phyloP scores from a whole-genome alignment of 2,888 invertebrate species.

The Candidula unifasciata region DNA sequence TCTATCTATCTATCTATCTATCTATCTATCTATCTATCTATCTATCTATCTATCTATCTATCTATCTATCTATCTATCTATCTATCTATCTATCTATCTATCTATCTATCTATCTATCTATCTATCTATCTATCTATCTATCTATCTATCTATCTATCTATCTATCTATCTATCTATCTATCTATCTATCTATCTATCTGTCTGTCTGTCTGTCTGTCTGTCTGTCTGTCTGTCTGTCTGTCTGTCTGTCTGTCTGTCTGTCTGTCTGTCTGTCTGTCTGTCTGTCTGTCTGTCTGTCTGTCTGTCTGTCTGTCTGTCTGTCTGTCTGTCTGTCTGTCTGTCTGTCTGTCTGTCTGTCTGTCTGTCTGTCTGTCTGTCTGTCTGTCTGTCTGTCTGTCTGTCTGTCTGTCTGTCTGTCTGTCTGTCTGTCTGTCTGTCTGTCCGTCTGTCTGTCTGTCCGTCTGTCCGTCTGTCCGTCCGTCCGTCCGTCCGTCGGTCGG shows the following conservation, averaged over 20 bases:
- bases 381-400: too few species aligned
- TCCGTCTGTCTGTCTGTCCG: too few species aligned
- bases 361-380: too few species aligned
- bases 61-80: background rate
- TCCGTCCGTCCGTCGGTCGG: too few species aligned
- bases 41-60: background rate
- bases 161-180: background rate
- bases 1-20: background rate
- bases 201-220: background rate
- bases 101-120: background rate
- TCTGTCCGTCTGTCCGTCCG: too few species aligned
- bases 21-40: background rate
- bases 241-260: background rate
- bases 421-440: background rate
- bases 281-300: slow-evolving; percentile 1
- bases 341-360: too few species aligned
- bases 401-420: background rate
- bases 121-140: background rate
- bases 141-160: background rate
- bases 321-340: background rate
- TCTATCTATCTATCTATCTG: too few species aligned
- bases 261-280: background rate
- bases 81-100: background rate
- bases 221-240: background rate
- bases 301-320: background rate